phyloP scores from a whole-genome alignment of 2,113 vertebrate genomes.

The Hyperopisus bebe region DNA sequence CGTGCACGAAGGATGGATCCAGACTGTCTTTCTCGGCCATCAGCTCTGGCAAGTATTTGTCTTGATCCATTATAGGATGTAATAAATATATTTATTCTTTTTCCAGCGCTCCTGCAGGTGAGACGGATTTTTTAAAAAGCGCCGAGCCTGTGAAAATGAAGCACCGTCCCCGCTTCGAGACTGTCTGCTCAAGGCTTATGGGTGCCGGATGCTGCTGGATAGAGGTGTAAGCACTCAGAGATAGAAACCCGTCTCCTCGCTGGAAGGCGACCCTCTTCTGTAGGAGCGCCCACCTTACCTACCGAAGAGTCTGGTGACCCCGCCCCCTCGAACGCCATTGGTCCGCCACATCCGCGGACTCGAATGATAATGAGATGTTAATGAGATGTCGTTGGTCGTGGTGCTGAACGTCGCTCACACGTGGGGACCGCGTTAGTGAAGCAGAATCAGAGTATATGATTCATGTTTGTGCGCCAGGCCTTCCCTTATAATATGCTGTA shows the following conservation, averaged over 20 bases:
- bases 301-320: slow-evolving; percentile 44
- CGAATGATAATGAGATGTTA: slow-evolving; percentile 24
- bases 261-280: slow-evolving; percentile 37
- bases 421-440: slow-evolving; percentile 8
- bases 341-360: slow-evolving; percentile 40
- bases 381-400: slow-evolving; percentile 39
- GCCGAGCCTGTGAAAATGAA: slow-evolving; percentile 42
- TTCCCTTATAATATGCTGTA: neutral
- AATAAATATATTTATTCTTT: slow-evolving; percentile 34
- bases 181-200: slow-evolving; percentile 28
- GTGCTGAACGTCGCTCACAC: slow-evolving; percentile 41
- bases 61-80: slow-evolving; percentile 73
- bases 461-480: neutral
- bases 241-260: slow-evolving; percentile 56
- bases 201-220: slow-evolving; percentile 24
- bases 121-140: slow-evolving; percentile 34
- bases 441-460: neutral
- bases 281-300: slow-evolving; percentile 47
- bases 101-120: slow-evolving; percentile 49
- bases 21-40: slow-evolving; percentile 84
- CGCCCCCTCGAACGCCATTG: slow-evolving; percentile 54
- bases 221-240: slow-evolving; percentile 47
- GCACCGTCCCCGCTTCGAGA: slow-evolving; percentile 30
- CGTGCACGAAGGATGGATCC: slow-evolving; percentile 86
- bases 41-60: slow-evolving; percentile 86